These are phyloP conservation scores for Pseudorasbora parva DNA, from an alignment of 2,113 vertebrate species.

Conservation along the genomic window DNA sequence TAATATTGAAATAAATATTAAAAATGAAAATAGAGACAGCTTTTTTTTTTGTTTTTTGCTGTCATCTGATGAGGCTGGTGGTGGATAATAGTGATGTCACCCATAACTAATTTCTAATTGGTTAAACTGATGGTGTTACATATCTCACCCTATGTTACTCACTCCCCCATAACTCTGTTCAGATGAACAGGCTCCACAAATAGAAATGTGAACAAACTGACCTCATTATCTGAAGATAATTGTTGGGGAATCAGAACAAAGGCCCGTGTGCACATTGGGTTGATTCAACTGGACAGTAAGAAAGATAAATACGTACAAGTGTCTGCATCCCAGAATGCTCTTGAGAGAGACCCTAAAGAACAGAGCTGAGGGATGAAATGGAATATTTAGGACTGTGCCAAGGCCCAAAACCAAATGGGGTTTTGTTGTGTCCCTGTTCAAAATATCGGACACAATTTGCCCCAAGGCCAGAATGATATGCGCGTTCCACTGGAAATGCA, in stretches of 20 bases:
- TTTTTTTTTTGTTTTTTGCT: not conserved
- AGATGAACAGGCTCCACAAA: not conserved
- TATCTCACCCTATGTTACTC: constrained; percentile 2
- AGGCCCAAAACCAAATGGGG: constrained; percentile 35
- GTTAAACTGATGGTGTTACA: not conserved
- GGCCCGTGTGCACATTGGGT: not conserved
- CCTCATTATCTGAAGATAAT: constrained; percentile 28
- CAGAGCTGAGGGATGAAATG: not conserved
- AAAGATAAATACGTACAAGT: constrained; percentile 21
- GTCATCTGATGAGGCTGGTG: not conserved
- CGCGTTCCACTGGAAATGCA: constrained; percentile 47
- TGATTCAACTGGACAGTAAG: constrained; percentile 22
- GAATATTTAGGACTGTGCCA: constrained; percentile 14
- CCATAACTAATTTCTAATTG: not conserved
- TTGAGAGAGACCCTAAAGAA: constrained; percentile 36
- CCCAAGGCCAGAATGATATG: constrained; percentile 54
- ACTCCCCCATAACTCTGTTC: not conserved
- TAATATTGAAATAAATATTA: too few species aligned
- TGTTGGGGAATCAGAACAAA: constrained; percentile 20
- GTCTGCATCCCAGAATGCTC: constrained; percentile 29
- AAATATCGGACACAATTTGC: constrained; percentile 51
- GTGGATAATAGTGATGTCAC: not conserved
- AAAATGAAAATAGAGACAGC: too few species aligned
- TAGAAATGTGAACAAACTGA: constrained; percentile 5
- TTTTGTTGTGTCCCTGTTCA: constrained; percentile 37